A percentile compares a stretch with the other conserved stretches of the same genome.
Conservation (phyloP, 2,888 invertebrate species). For the Zhuqinia jingwanae region DNA sequence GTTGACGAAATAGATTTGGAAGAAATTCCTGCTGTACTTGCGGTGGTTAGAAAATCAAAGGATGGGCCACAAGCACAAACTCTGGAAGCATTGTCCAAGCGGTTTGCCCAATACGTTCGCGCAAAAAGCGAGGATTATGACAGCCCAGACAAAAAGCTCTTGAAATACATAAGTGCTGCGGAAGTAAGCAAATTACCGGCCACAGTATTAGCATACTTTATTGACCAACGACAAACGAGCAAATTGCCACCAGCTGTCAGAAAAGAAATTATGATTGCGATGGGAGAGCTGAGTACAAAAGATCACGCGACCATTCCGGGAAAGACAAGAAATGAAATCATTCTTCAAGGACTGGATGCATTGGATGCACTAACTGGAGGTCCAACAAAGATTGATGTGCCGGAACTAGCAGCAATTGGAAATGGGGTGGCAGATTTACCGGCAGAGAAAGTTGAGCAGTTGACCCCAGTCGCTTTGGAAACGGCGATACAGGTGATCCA, state of each 20-base stretch:
- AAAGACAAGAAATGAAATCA: slow-evolving; percentile 77
- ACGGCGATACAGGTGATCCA: slow-evolving; percentile 75
- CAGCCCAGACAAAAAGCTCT: slow-evolving; percentile 74
- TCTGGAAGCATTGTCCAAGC: slow-evolving; percentile 74
- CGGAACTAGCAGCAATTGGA: slow-evolving; percentile 77
- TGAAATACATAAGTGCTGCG: slow-evolving; percentile 77
- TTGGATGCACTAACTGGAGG: slow-evolving; percentile 69
- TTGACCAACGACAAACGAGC: slow-evolving; percentile 74
- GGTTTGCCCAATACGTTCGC: slow-evolving; percentile 77
- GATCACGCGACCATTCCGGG: slow-evolving; percentile 76
- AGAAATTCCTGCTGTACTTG: slow-evolving; percentile 76
- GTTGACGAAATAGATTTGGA: slow-evolving; percentile 73
- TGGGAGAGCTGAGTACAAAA: slow-evolving; percentile 78
- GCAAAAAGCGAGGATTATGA: slow-evolving; percentile 76
- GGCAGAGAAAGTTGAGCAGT: slow-evolving; percentile 66
- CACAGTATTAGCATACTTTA: slow-evolving; percentile 77
- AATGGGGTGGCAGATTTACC: slow-evolving; percentile 75
- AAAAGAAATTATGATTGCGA: slow-evolving; percentile 78
- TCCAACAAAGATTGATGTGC: slow-evolving; percentile 71
- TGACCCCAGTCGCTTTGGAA: slow-evolving; percentile 77
- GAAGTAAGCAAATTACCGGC: slow-evolving; percentile 77
- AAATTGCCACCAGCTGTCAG: slow-evolving; percentile 75
- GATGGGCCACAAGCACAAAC: slow-evolving; percentile 78
- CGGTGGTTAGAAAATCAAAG: slow-evolving; percentile 74
- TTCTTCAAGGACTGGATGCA: slow-evolving; percentile 77